Evolutionary conservation across 1,140 invertebrate genomes (phyloP), one percentile per base, ranked within the genome.

Genomic region (Rhyacophila brunnea): DNA sequence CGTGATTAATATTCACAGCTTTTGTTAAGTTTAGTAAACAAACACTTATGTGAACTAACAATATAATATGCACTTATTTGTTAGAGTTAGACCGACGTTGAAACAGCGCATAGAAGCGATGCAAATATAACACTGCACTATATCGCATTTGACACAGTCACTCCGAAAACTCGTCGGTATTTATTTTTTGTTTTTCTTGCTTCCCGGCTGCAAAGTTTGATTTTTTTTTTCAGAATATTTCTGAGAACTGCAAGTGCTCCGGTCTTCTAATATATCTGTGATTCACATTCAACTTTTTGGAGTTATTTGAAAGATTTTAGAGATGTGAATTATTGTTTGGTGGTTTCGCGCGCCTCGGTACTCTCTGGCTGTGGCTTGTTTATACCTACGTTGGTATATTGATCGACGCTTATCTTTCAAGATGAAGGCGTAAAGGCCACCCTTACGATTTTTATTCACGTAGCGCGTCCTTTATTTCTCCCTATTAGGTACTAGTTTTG

Each of bases 351-450:
- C 54, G 55, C 55, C 36, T 34, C 55, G 15, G 55, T 44, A 49
- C 23, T 28, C 23, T 5, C 23, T n/a, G n/a, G n/a, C n/a, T n/a
- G n/a, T n/a, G 23, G 35, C 55, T 55, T 56, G 59, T 61, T 56
- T 61, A 61, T 56, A 56, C 23, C 23, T 28, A 28, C 36, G 59
- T 52, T 47, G 17, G 58, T 42, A 57, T 64, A 64, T 64, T 55
- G 62, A 64, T 64, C 62, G 62, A 57, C 53, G 53, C 62, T 64
- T 64, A 64, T 64, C 62, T 64, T 60, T 23, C 53, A 56, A 64
- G 62, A 57, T 48, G 62, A 64, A 57, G 62, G 62, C 62, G 62
- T 56, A 59, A 57, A 50, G 51, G 45, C 44, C 52, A 55, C 58
- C 57, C 60, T 43, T 55, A 18, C 35, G 38, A 15, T 40, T 54